phyloP scores from a whole-genome alignment of 2,888 invertebrate species.

The Nasonovia ribisnigri region DNA sequence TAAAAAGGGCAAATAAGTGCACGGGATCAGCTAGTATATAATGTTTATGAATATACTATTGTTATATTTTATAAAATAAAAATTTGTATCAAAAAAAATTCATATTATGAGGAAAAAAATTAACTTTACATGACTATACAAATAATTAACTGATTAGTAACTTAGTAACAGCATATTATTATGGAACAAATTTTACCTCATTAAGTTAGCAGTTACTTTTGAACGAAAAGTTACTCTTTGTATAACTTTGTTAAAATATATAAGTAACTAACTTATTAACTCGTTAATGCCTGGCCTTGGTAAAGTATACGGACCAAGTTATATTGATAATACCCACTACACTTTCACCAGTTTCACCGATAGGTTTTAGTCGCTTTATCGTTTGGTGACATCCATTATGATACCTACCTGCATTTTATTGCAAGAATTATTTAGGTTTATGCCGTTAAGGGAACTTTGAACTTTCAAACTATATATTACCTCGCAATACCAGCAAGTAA shows the following conservation, averaged over 20 bases:
- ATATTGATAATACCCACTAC: neutral
- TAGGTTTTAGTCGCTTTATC: neutral
- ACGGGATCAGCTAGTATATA: no score
- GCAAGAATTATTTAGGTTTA: neutral
- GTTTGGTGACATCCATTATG: neutral
- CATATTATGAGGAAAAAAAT: no score
- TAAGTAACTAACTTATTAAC: neutral
- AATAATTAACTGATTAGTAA: neutral
- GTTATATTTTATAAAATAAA: no score
- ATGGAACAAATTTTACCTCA: neutral
- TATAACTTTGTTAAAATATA: no score
- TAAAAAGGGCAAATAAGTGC: no score
- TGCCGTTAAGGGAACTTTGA: neutral
- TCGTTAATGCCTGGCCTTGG: neutral
- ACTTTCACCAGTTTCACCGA: neutral
- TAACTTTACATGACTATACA: neutral
- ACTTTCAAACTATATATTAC: neutral
- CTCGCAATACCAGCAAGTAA: neutral
- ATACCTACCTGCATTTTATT: neutral
- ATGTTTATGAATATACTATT: no score
- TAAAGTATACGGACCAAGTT: neutral
- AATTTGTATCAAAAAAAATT: no score
- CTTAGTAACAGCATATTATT: neutral
- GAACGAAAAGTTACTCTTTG: no score
- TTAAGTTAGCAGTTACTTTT: neutral